phyloP scores from a whole-genome alignment of 2,113 vertebrate genomes.

The Rhombomys opimus region DNA sequence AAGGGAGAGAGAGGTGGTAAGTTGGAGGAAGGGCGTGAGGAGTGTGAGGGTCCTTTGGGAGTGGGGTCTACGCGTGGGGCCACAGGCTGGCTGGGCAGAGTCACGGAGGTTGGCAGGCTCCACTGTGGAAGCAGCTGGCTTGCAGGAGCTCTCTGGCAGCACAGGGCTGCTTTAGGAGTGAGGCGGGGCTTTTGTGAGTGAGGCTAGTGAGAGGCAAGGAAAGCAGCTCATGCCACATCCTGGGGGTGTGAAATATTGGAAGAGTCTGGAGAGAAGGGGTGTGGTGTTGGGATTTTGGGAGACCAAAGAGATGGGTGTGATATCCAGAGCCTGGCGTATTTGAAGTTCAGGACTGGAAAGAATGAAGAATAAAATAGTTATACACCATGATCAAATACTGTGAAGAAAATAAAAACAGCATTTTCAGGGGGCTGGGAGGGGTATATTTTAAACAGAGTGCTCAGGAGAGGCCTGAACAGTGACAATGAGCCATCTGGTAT shows the following conservation, averaged over 20 bases:
- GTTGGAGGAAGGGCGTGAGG: background rate
- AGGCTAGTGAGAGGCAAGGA: background rate
- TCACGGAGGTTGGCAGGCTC: background rate
- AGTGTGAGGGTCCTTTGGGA: background rate
- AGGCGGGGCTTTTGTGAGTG: background rate
- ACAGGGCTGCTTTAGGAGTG: no score
- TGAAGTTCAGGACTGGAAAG: background rate
- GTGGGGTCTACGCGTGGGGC: background rate
- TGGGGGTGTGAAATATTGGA: background rate
- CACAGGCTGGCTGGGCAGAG: background rate
- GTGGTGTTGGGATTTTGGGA: background rate
- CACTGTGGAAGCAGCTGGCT: background rate
- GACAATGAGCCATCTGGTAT: background rate
- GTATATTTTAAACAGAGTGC: background rate
- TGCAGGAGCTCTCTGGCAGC: background rate
- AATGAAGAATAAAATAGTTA: background rate
- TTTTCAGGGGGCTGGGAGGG: background rate
- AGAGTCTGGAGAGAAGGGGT: background rate
- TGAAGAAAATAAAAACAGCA: background rate
- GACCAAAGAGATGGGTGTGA: background rate
- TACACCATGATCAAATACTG: background rate
- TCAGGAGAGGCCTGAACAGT: background rate
- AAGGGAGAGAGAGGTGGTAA: accelerated
- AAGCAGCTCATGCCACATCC: no score
- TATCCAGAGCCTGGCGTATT: background rate